Evolutionary conservation across 2,888 invertebrate species (phyloP).

Genomic region (Merodon equestris): DNA sequence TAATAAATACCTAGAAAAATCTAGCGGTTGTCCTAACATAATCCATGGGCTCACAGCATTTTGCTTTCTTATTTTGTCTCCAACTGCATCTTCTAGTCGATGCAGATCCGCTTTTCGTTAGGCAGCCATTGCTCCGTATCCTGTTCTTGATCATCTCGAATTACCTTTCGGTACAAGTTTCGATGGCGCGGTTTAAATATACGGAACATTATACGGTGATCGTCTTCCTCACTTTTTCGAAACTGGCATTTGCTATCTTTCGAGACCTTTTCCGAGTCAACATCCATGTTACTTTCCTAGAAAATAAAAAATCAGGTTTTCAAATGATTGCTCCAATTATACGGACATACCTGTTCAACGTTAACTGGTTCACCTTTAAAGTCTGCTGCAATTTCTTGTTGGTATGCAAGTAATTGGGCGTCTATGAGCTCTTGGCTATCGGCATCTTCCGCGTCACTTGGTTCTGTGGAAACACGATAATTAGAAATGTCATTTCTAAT

Average conservation of each 20-base stretch:
- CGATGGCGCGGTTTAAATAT: conserved; percentile 97
- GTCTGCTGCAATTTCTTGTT: conserved; percentile 80
- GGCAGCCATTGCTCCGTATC: conserved; percentile 88
- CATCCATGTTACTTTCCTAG: conserved; percentile 87
- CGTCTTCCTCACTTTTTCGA: conserved; percentile 80
- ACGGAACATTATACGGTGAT: conserved; percentile 84
- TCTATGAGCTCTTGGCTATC: conserved; percentile 75
- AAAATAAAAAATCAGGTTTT: conserved; percentile 73
- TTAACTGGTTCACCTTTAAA: too few species aligned
- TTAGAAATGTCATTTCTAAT: neutral
- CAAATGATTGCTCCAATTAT: neutral
- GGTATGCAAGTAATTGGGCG: conserved; percentile 75
- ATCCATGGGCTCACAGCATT: conserved; percentile 72
- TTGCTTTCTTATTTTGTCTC: conserved; percentile 80
- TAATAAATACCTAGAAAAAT: too few species aligned
- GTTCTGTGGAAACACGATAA: conserved; percentile 69
- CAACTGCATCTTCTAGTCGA: conserved; percentile 83
- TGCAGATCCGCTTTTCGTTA: conserved; percentile 86
- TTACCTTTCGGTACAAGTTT: conserved; percentile 92
- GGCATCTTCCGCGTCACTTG: conserved; percentile 76
- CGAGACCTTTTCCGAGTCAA: conserved; percentile 84
- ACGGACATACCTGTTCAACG: conserved; percentile 72
- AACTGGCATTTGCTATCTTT: conserved; percentile 86
- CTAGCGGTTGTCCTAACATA: too few species aligned
- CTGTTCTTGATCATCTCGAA: conserved; percentile 79